Conservation (phyloP, 2,797 vertebrate genomes). For the Spatula versicolor region DNA sequence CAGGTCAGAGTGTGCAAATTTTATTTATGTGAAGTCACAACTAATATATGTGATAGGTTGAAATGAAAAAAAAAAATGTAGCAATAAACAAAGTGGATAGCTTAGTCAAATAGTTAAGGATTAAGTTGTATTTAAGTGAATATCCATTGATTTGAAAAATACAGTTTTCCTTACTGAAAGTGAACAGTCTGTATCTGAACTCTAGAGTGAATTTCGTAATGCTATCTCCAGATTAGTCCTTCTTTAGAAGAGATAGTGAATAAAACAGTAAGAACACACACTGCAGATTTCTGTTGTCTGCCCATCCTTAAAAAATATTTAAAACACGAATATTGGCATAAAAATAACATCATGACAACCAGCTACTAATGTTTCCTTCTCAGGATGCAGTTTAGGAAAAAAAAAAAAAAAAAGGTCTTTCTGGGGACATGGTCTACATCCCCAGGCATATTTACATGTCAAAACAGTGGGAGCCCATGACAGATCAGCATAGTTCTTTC, state of each 20-base stretch:
- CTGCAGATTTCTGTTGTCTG: background rate
- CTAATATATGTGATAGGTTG: background rate
- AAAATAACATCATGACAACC: background rate
- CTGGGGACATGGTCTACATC: background rate
- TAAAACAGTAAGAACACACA: background rate
- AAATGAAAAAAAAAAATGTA: background rate
- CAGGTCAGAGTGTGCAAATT: background rate
- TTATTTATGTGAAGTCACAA: background rate
- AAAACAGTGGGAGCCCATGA: background rate
- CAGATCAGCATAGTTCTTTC: background rate
- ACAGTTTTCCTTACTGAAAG: too few species aligned
- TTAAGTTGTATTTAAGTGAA: too few species aligned
- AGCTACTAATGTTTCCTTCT: background rate
- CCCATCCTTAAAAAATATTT: background rate
- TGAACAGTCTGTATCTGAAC: too few species aligned
- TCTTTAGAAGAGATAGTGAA: background rate
- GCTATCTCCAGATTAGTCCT: background rate
- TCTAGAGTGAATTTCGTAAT: background rate
- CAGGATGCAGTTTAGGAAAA: background rate
- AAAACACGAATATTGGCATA: background rate
- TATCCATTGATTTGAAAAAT: too few species aligned
- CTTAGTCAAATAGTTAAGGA: background rate
- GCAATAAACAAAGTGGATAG: background rate
- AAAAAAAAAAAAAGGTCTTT: background rate
- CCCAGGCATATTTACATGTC: background rate